These are phyloP conservation scores for Drosophila nebulosa DNA, from an alignment of 1,140 invertebrate species.

Conservation along the genomic window DNA sequence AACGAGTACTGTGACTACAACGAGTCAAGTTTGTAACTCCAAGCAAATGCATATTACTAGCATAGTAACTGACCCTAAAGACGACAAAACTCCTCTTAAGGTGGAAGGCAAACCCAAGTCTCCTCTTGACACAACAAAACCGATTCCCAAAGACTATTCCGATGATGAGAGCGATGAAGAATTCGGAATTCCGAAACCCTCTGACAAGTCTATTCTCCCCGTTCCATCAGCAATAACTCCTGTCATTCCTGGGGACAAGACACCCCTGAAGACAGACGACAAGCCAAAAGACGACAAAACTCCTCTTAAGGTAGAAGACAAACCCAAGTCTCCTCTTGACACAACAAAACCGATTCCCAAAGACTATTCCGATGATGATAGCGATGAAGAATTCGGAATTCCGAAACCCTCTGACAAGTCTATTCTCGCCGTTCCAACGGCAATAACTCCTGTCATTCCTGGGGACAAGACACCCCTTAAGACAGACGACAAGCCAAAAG, in stretches of 20 bases:
- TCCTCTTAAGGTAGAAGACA: slow-evolving; percentile 15
- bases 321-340: slow-evolving; percentile 1
- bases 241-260: neutral
- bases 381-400: slow-evolving; percentile 9
- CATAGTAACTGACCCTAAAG: too few species aligned
- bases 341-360: neutral
- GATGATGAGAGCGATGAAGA: too few species aligned
- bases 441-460: neutral
- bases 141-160: too few species aligned
- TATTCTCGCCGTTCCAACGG: neutral
- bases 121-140: too few species aligned
- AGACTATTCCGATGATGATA: slow-evolving; percentile 27
- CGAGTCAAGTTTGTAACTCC: too few species aligned
- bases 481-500: neutral
- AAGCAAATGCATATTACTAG: too few species aligned
- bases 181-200: neutral
- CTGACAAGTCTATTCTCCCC: neutral
- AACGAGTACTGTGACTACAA: too few species aligned
- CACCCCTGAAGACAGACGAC: neutral
- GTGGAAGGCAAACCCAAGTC: too few species aligned
- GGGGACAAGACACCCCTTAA: neutral
- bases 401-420: slow-evolving; percentile 5
- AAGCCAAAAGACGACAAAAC: slow-evolving; percentile 1
- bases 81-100: too few species aligned
- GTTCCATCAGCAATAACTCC: neutral